Base-by-base conservation (phyloP, 2,113 vertebrate species). In the Sinocyclocheilus rhinocerous region DNA sequence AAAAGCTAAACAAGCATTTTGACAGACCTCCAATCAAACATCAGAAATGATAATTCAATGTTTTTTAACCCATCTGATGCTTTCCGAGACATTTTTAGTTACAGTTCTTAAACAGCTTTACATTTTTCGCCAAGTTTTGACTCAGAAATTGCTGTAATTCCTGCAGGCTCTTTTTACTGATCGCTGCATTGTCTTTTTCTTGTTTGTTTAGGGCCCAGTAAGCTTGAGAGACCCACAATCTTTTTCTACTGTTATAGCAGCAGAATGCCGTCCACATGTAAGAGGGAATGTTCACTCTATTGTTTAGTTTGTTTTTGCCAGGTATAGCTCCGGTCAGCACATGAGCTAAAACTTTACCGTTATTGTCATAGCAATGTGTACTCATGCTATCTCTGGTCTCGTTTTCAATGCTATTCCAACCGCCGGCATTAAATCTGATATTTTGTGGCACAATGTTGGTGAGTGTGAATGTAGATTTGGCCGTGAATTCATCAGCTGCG, bases 301-400 rank as follows among this genome's bases (percentile, higher is more conserved):
- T 2, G 11, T 81, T 81, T 9, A 81, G 4, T 48, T 26, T 4
- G 26, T 11, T 22, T 0, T 59, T 22, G 5, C 76, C 52, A 57
- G 61, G 59, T n/a, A 81, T 39, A 33, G 79, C 79, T 29, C 79
- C 79, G 15, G 61, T 67, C n/a, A 81, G 22, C n/a, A 81, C 61
- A 48, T 67, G 8, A 13, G 79, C 79, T 13, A 24, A 65, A 16
- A 26, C 6, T 4, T 81, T 5, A 39, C 20, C 2, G 1, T 78
- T 39, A 2, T 61, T 57, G 36, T 63, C 57, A 39, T 0, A 2
- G 61, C 79, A 81, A 59, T 13, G 0, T 7, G 2, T 10, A 48
- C 18, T 13, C 79, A 81, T 81, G 6, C 11, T 10, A 1, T 29
- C 4, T 3, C 0, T 10, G 2, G 8, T 42, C 2, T 50, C 24